Base-by-base conservation (phyloP, 2,888 invertebrate species). In the Limnephilus auricula region DNA sequence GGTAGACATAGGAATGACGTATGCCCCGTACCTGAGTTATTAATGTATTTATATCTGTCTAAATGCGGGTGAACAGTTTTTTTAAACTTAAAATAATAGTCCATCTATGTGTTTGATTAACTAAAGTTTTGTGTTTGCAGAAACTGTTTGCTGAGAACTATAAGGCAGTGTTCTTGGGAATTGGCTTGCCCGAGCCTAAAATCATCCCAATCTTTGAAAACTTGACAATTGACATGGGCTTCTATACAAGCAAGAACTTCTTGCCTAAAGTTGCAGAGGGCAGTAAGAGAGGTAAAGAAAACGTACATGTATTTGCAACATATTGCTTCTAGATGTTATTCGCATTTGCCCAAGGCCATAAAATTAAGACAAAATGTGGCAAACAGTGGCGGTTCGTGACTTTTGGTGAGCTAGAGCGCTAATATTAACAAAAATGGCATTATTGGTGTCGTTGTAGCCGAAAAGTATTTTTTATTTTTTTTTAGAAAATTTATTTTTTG, bases 181-280 rank as follows among this genome's bases (percentile, higher is more conserved):
- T 98, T 94, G 99, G 99, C 83, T 96, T 99, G 80, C 99, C 99
- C 0, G 97, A 99, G 94, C 97, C 99, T 0, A 99, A 98, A 94
- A 95, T 96, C 31, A 97, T 97, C 90, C 97, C 97, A 0, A 97
- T 98, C 34, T 99, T 99, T 94, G 95, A 97, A 93, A 97, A 97
- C 0, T 95, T 99, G 0, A 97, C 97, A 0, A 95, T 96, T 90
- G 96, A 97, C 13, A 97, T 98, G 96, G 99, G 99, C 0, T 99
- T 99, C 95, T 99, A 97, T 94, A 99, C 99, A 0, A 99, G 99
- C 85, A 99, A 99, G 95, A 97, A 97, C 93, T 99, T 99, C 94
- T 95, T 99, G 90, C 99, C 99, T 0, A 95, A 97, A 82, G 99
- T 99, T 0, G 96, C 99, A 0, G 96, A 96, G 93, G 98, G 98